These are phyloP conservation scores for Portunus trituberculatus DNA, from an alignment of 1,140 invertebrate genomes.

Conservation along the genomic window DNA sequence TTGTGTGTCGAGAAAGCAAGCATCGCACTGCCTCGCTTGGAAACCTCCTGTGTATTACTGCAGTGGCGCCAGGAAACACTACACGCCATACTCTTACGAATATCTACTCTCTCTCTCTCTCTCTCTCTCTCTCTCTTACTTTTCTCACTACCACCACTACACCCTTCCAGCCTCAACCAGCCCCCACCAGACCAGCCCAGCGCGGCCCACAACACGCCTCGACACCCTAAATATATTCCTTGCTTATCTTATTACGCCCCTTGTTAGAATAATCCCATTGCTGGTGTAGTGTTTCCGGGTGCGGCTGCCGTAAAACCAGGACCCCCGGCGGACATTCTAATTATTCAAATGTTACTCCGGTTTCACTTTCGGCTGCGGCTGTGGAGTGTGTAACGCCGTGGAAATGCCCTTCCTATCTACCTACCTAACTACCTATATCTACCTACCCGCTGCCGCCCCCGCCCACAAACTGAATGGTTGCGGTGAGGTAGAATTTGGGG, in stretches of 20 bases:
- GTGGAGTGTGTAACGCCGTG: not conserved
- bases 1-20: not conserved
- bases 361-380: not conserved
- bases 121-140: not conserved
- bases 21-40: not conserved
- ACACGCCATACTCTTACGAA: not conserved
- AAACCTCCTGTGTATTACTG: not conserved
- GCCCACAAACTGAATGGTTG: not conserved
- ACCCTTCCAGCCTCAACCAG: too few species aligned
- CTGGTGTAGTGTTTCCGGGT: not conserved
- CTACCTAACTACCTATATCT: not conserved
- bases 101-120: not conserved
- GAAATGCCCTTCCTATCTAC: not conserved
- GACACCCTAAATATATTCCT: slow-evolving; percentile 13
- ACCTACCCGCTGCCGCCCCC: too few species aligned
- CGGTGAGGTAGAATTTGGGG: not conserved
- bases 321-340: not conserved
- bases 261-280: slow-evolving; percentile 23
- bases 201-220: not conserved
- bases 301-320: slow-evolving; percentile 7
- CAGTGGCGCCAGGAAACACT: not conserved
- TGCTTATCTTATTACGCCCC: not conserved
- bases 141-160: too few species aligned
- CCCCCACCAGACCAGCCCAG: not conserved
- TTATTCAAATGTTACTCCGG: slow-evolving; percentile 22